Percentiles rank a stretch among this genome's conserved stretches.
Evolutionary conservation across 2,888 invertebrate genomes (phyloP).

Genomic region (Itoplectis maculator): DNA sequence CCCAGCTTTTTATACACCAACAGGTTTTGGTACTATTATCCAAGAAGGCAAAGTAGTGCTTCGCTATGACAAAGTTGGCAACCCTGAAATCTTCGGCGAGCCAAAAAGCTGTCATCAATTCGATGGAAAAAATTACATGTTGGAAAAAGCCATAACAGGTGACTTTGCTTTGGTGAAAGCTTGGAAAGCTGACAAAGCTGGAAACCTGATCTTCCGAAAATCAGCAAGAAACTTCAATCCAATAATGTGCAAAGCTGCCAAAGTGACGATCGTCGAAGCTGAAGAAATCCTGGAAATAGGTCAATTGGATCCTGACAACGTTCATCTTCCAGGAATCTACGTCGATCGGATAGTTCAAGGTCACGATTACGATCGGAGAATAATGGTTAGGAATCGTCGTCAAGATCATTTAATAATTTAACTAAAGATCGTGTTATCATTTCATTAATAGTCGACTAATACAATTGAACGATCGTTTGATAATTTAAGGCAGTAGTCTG

Average conservation of each 20-base stretch:
- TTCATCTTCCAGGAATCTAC: conserved; percentile 97
- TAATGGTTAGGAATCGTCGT: conserved; percentile 90
- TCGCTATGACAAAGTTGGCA: conserved; percentile 92
- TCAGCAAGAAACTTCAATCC: conserved; percentile 98
- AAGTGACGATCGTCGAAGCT: conserved; percentile 95
- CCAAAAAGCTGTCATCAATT: conserved; percentile 91
- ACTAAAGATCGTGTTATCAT: no score
- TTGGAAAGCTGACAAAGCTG: conserved; percentile 97
- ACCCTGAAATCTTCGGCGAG: conserved; percentile 92
- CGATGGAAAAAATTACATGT: conserved; percentile 94
- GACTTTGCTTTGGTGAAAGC: conserved; percentile 98
- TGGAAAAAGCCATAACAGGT: conserved; percentile 98
- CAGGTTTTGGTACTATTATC: conserved; percentile 97
- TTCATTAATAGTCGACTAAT: no score
- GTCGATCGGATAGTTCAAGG: conserved; percentile 94
- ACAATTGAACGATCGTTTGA: no score
- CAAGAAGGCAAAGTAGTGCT: conserved; percentile 98
- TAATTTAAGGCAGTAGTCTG: no score
- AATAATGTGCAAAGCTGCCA: conserved; percentile 97
- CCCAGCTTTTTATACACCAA: conserved; percentile 99
- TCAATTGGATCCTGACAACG: conserved; percentile 90
- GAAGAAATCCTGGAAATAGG: conserved; percentile 98
- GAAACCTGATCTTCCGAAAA: conserved; percentile 96
- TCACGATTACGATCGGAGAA: conserved; percentile 93
- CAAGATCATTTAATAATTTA: no score